Evolutionary conservation across 1,140 invertebrate species (phyloP).

Genomic region (Triops cancriformis): DNA sequence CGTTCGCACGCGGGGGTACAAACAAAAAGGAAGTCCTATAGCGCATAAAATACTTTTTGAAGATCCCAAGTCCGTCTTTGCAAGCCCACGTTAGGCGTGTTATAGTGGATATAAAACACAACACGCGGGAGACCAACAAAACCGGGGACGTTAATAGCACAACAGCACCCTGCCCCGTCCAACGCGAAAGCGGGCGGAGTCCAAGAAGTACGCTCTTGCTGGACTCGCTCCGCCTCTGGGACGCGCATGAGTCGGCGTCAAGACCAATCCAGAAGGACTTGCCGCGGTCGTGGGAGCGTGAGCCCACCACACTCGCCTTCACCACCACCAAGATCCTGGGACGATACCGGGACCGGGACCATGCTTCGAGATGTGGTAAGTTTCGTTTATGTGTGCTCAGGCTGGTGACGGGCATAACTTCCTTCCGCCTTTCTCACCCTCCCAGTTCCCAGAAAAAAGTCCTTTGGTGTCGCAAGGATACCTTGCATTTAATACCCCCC

Average conservation of each 20-base stretch:
- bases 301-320: constrained; percentile 7
- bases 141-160: constrained; percentile 4
- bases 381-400: constrained; percentile 10
- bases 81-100: not conserved
- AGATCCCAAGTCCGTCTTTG: not conserved
- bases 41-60: not conserved
- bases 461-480: too few species aligned
- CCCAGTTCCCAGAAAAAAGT: too few species aligned
- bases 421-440: not conserved
- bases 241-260: not conserved
- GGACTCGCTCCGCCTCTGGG: not conserved
- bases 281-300: not conserved
- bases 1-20: not conserved
- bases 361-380: constrained; percentile 13
- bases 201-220: not conserved
- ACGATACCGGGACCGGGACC: constrained; percentile 7
- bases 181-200: not conserved
- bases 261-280: not conserved
- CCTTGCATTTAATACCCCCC: too few species aligned
- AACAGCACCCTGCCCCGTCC: not conserved
- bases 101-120: constrained; percentile 14
- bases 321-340: not conserved
- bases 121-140: not conserved
- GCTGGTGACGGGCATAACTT: constrained; percentile 9
- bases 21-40: not conserved